phyloP scores from a whole-genome alignment of 2,888 invertebrate species.

The Cheilosia pagana region DNA sequence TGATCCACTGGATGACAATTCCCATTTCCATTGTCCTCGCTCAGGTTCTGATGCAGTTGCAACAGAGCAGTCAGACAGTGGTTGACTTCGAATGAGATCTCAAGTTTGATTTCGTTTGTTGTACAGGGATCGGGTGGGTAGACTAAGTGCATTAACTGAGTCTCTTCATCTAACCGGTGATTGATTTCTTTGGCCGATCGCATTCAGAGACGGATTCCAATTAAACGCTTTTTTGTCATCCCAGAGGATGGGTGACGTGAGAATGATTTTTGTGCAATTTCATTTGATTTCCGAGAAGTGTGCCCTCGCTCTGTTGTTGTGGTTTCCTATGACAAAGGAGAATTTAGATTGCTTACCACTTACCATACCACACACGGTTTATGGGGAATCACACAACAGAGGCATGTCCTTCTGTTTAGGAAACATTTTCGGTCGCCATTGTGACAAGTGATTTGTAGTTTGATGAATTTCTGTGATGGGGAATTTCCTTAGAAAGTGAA shows the following conservation, averaged over 20 bases:
- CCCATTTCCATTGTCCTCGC: constrained; percentile 62
- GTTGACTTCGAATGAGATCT: constrained; percentile 5
- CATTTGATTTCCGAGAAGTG: constrained; percentile 64
- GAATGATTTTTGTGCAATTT: constrained; percentile 55
- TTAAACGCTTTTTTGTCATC: constrained; percentile 63
- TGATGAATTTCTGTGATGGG: constrained; percentile 9
- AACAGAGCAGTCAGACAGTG: constrained; percentile 29
- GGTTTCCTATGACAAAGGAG: constrained; percentile 39
- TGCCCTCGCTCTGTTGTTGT: constrained; percentile 59
- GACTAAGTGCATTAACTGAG: constrained; percentile 39
- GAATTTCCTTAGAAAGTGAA: constrained; percentile 9
- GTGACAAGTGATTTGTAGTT: constrained; percentile 20
- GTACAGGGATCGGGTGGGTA: constrained; percentile 18
- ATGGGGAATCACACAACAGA: background rate
- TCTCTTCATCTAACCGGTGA: constrained; percentile 41
- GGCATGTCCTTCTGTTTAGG: constrained; percentile 21
- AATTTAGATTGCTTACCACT: constrained; percentile 25
- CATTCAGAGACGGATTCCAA: constrained; percentile 44
- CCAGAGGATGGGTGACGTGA: constrained; percentile 47
- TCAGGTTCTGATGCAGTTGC: constrained; percentile 25
- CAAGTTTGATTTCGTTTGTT: constrained; percentile 50
- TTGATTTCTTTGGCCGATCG: constrained; percentile 63
- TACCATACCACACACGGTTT: constrained; percentile 41
- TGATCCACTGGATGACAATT: constrained; percentile 66
- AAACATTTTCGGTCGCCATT: constrained; percentile 20